These are phyloP conservation scores for Rhyacophila evoluta DNA, from an alignment of 2,888 invertebrate species.

Conservation along the genomic window DNA sequence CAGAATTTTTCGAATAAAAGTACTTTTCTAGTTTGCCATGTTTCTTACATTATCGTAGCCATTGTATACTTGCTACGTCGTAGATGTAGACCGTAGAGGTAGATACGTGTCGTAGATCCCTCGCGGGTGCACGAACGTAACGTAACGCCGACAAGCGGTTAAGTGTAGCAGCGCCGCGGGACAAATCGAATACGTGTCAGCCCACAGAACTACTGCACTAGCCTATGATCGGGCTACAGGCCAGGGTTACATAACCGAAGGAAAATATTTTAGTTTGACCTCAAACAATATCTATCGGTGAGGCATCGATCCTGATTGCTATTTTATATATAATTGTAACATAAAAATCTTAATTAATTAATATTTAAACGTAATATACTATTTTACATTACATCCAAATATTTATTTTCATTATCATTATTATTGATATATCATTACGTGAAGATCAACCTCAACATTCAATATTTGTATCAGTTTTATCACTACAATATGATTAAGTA, in stretches of 20 bases:
- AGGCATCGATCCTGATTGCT: too few relatives aligned
- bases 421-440: too few relatives aligned
- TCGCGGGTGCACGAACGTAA: neutral
- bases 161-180: constrained; percentile 27
- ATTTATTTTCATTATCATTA: too few relatives aligned
- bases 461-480: too few relatives aligned
- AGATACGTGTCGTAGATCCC: neutral
- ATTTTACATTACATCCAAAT: too few relatives aligned
- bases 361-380: too few relatives aligned
- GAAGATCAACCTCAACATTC: too few relatives aligned
- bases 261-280: neutral
- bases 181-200: constrained; percentile 29
- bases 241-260: neutral
- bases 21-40: neutral
- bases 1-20: too few relatives aligned
- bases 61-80: neutral
- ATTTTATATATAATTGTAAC: too few relatives aligned
- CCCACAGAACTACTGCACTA: neutral
- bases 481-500: too few relatives aligned
- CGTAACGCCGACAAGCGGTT: constrained; percentile 26
- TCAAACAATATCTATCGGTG: too few relatives aligned
- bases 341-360: too few relatives aligned
- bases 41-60: neutral
- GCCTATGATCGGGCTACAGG: neutral
- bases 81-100: neutral